Percentiles rank a stretch among this genome's conserved stretches.
phyloP scores from a whole-genome alignment of 2,888 invertebrate genomes.

The Malthinus flaveolus region DNA sequence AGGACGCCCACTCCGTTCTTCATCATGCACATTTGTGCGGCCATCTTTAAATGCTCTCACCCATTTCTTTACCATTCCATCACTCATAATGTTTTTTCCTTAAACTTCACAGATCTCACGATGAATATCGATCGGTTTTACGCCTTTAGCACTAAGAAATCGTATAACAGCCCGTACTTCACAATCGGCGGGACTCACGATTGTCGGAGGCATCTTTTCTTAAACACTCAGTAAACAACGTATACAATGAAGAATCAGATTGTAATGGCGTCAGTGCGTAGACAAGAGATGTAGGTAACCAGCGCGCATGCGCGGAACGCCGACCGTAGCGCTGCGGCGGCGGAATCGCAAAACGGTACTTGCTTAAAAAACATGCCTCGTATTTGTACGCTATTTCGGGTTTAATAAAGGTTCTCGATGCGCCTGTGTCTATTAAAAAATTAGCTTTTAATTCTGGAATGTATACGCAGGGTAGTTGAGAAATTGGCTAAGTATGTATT shows the following conservation, averaged over 20 bases:
- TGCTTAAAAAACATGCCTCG: background rate
- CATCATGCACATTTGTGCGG: slow-evolving; percentile 11
- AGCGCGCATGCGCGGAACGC: background rate
- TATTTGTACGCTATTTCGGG: background rate
- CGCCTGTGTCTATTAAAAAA: slow-evolving; percentile 4
- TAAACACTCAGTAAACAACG: background rate
- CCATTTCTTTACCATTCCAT: slow-evolving; percentile 33
- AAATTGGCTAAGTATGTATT: no score
- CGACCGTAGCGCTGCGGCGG: background rate
- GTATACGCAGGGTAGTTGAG: background rate
- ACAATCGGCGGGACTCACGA: background rate
- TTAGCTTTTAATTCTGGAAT: background rate
- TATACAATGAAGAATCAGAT: background rate
- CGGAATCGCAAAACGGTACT: background rate
- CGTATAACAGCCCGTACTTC: slow-evolving; percentile 16
- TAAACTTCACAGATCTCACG: slow-evolving; percentile 33
- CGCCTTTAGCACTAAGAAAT: slow-evolving; percentile 29
- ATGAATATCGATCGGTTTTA: slow-evolving; percentile 32
- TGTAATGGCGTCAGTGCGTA: background rate
- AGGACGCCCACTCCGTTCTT: slow-evolving; percentile 14
- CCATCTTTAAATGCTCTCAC: slow-evolving; percentile 24
- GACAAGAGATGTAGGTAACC: background rate
- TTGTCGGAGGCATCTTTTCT: background rate
- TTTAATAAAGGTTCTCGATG: background rate
- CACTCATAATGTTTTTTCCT: slow-evolving; percentile 31